phyloP scores from a whole-genome alignment of 1,140 invertebrate species.

The Pseudomyrmex dendroicus region DNA sequence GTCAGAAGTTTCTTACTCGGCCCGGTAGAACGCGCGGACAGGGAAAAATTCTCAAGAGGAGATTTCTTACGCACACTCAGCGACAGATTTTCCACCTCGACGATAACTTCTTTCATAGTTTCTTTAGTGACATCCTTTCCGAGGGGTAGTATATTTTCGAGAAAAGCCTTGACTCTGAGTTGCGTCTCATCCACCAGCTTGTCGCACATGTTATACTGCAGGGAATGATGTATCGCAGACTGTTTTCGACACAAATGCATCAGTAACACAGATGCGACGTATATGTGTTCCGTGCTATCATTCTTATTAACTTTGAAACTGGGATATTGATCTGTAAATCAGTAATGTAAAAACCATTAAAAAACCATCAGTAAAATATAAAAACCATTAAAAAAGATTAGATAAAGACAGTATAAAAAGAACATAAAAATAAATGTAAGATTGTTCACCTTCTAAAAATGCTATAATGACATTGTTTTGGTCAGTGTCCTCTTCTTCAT shows the following conservation, averaged over 20 bases:
- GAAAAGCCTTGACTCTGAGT: conserved; percentile 81
- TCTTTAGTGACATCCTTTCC: conserved; percentile 78
- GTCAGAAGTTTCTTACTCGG: conserved; percentile 77
- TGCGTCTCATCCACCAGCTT: conserved; percentile 79
- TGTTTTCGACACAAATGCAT: conserved; percentile 77
- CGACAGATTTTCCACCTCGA: conserved; percentile 54
- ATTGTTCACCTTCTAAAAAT: conserved; percentile 43
- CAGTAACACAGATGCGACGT: conserved; percentile 77
- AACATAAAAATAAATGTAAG: not conserved
- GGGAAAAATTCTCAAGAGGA: conserved; percentile 79
- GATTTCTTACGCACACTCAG: conserved; percentile 65
- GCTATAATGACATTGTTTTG: conserved; percentile 36
- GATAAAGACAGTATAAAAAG: not conserved
- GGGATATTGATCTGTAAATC: conserved; percentile 80
- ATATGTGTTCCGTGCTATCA: conserved; percentile 66
- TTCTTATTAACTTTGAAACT: conserved; percentile 70
- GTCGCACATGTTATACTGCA: conserved; percentile 74
- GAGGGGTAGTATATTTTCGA: conserved; percentile 78
- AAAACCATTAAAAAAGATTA: not conserved
- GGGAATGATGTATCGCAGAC: conserved; percentile 74
- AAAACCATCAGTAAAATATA: conserved; percentile 1
- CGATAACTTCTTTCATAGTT: conserved; percentile 71
- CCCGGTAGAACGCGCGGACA: conserved; percentile 67
- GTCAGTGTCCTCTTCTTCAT: not conserved
- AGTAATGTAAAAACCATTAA: not conserved